Conservation (phyloP, 2,888 invertebrate species). For the Pyralis farinalis region DNA sequence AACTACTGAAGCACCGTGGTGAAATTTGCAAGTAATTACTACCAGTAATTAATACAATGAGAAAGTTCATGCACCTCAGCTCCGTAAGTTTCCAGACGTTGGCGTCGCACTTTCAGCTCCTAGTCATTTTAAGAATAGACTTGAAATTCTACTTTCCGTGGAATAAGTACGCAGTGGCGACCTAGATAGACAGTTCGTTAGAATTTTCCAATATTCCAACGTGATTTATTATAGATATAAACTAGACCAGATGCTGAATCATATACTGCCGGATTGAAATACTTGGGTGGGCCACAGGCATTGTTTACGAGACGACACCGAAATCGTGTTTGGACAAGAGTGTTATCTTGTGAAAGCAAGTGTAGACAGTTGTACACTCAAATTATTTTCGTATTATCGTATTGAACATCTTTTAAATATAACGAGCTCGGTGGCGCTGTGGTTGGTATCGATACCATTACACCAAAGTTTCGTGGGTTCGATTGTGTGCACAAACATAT, state of each 20-base stretch:
- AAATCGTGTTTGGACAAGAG: background rate
- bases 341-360: background rate
- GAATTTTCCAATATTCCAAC: slow-evolving; percentile 51
- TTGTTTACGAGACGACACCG: slow-evolving; percentile 40
- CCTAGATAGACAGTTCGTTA: slow-evolving; percentile 58
- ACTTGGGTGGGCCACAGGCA: slow-evolving; percentile 54
- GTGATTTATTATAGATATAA: slow-evolving; percentile 70
- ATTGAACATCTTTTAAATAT: no score
- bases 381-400: background rate
- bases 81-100: background rate
- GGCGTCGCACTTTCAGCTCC: background rate
- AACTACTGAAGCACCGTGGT: no score
- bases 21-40: no score
- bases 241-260: slow-evolving; percentile 57
- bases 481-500: no score
- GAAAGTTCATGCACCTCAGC: background rate
- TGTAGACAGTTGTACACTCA: background rate
- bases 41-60: background rate
- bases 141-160: slow-evolving; percentile 6
- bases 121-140: slow-evolving; percentile 1
- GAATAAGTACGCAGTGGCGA: slow-evolving; percentile 34
- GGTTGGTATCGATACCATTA: no score
- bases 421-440: no score
- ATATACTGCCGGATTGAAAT: slow-evolving; percentile 37
- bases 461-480: no score